These are phyloP conservation scores for Popillia japonica DNA, from an alignment of 1,140 invertebrate species.

Conservation along the genomic window DNA sequence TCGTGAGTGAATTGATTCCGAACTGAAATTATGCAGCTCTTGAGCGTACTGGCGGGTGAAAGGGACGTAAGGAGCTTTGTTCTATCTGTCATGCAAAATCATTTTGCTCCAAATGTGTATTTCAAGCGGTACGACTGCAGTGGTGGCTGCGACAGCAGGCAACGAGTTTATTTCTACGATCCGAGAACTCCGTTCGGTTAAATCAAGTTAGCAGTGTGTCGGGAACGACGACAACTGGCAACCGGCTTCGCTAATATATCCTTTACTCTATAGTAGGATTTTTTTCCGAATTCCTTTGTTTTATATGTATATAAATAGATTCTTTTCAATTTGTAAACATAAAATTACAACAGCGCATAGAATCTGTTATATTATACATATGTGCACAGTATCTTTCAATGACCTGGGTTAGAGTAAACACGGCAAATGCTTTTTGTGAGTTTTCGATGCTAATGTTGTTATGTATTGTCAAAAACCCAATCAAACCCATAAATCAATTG, in stretches of 20 bases:
- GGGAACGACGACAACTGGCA: background rate
- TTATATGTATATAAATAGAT: background rate
- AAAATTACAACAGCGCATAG: too few relatives aligned
- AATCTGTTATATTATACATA: too few relatives aligned
- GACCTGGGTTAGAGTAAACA: too few relatives aligned
- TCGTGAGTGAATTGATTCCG: slow-evolving; percentile 30
- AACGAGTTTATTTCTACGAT: slow-evolving; percentile 21
- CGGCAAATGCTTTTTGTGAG: too few relatives aligned
- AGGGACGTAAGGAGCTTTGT: background rate
- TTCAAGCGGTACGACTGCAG: slow-evolving; percentile 17
- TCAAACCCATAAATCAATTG: too few relatives aligned
- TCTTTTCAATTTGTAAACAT: background rate
- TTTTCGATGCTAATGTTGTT: too few relatives aligned
- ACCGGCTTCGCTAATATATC: background rate
- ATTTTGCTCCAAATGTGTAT: slow-evolving; percentile 28
- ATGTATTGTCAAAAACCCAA: too few relatives aligned
- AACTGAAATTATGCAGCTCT: background rate
- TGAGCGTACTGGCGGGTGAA: slow-evolving; percentile 3
- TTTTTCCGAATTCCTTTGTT: background rate
- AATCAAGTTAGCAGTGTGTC: slow-evolving; percentile 7
- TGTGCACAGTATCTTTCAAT: too few relatives aligned
- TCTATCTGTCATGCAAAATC: slow-evolving; percentile 33
- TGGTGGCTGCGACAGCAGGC: background rate
- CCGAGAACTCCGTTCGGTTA: background rate
- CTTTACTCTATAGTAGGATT: background rate